Conservation (phyloP, 2,113 vertebrate species). For the Xenopus borealis region DNA sequence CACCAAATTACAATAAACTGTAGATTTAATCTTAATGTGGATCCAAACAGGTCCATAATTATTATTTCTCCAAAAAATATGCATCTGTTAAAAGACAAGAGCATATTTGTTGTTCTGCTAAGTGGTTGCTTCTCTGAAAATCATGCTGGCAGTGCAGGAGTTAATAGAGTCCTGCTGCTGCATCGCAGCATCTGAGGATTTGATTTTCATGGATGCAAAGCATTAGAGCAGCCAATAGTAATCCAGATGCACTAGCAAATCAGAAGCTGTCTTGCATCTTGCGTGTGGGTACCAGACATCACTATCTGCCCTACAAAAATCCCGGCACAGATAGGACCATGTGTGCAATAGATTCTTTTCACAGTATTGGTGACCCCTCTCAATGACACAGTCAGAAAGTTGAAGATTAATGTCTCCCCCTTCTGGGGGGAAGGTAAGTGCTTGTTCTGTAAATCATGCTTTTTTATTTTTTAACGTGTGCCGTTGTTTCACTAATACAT, state of each 20-base stretch:
- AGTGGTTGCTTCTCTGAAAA: too few species aligned
- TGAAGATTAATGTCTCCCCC: constrained; percentile 5
- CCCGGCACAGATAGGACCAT: constrained; percentile 8
- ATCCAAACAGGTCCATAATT: too few species aligned
- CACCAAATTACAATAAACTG: too few species aligned
- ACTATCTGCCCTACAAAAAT: constrained; percentile 8
- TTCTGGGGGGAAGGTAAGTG: constrained; percentile 23
- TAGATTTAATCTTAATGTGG: too few species aligned
- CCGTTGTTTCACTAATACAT: too few species aligned
- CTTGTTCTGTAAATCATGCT: background rate
- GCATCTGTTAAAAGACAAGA: too few species aligned
- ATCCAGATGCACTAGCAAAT: constrained; percentile 20
- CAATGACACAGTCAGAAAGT: constrained; percentile 17
- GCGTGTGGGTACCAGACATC: constrained; percentile 29
- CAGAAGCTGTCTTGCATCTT: constrained; percentile 31
- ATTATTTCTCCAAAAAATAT: too few species aligned
- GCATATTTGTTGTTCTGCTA: too few species aligned
- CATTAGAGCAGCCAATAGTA: constrained; percentile 7
- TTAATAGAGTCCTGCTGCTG: constrained; percentile 11
- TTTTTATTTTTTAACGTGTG: too few species aligned
- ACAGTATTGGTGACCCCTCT: constrained; percentile 8
- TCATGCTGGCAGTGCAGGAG: background rate
- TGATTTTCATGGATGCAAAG: constrained; percentile 4
- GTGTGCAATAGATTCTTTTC: background rate
- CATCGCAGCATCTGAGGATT: constrained; percentile 16